phyloP scores from a whole-genome alignment of 2,888 invertebrate genomes.

The Drosophila paranaensis region DNA sequence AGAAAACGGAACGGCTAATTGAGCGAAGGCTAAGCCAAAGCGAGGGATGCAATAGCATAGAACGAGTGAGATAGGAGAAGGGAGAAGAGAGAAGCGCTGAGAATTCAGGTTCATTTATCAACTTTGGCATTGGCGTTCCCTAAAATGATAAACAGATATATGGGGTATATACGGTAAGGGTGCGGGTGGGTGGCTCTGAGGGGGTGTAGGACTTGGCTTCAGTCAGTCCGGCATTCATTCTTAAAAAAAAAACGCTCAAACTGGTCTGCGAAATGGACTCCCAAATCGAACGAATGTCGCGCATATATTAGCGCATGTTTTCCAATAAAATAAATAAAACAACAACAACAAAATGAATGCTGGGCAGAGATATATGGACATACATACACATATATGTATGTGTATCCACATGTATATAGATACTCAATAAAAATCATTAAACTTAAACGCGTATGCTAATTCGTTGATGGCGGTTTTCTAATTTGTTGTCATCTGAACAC shows the following conservation, averaged over 20 bases:
- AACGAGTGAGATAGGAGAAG: neutral
- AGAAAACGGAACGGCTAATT: slow-evolving; percentile 63
- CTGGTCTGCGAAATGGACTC: slow-evolving; percentile 56
- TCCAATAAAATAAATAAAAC: slow-evolving; percentile 19
- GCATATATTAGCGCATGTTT: slow-evolving; percentile 65
- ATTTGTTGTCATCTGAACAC: slow-evolving; percentile 54
- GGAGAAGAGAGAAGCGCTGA: neutral
- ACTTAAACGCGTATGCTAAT: slow-evolving; percentile 80
- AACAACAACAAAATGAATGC: slow-evolving; percentile 53
- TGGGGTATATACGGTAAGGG: neutral
- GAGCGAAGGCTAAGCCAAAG: slow-evolving; percentile 60
- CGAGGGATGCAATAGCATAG: slow-evolving; percentile 59
- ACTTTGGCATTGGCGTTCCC: neutral
- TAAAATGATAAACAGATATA: neutral
- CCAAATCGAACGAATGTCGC: slow-evolving; percentile 40
- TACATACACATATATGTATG: slow-evolving; percentile 26
- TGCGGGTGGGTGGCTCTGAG: neutral
- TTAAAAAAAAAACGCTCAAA: slow-evolving; percentile 33
- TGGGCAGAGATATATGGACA: slow-evolving; percentile 12
- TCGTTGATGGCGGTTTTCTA: slow-evolving; percentile 76
- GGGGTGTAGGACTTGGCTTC: neutral
- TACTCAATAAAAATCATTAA: slow-evolving; percentile 51
- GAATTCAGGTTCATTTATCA: neutral
- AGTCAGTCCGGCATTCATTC: slow-evolving; percentile 12
- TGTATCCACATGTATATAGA: slow-evolving; percentile 19